Evolutionary conservation across 37 sponge, comb jelly and placozoan species (phyloP).

Genomic region (Petrosia ficiformis): DNA sequence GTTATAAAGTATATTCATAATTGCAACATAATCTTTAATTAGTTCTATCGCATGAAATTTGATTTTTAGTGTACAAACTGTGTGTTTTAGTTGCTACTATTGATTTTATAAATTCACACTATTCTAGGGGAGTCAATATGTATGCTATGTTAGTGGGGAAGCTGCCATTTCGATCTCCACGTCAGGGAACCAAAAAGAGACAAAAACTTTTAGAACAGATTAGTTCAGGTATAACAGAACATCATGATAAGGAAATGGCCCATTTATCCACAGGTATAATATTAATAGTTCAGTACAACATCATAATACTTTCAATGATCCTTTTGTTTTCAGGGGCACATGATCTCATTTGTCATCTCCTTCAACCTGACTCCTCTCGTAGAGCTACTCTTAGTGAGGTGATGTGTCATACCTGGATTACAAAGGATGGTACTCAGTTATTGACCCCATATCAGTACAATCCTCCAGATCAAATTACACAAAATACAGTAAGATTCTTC

Average conservation of each 20-base stretch:
- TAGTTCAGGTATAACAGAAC: conserved; percentile 68
- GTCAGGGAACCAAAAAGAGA: conserved; percentile 82
- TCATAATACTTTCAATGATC: neutral
- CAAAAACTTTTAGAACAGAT: conserved; percentile 94
- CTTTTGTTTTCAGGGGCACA: neutral
- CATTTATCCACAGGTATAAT: conserved; percentile 60
- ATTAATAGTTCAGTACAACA: neutral
- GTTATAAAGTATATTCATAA: neutral
- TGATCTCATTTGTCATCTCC: conserved; percentile 44
- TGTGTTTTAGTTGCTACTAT: neutral
- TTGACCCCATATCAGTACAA: conserved; percentile 73
- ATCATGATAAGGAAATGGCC: conserved; percentile 80
- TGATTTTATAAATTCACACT: neutral
- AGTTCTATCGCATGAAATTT: neutral
- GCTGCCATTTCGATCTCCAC: conserved; percentile 91
- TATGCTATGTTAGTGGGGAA: conserved; percentile 96
- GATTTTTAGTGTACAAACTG: no score
- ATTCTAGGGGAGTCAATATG: conserved; percentile 93
- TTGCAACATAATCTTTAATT: neutral
- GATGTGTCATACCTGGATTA: conserved; percentile 93
- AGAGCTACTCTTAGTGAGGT: conserved; percentile 66
- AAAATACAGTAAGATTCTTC: conserved; percentile 45
- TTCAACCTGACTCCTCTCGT: conserved; percentile 78
- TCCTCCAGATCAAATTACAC: conserved; percentile 49
- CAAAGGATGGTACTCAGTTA: conserved; percentile 83